Base-by-base conservation (phyloP, 2,113 vertebrate species). In the Tapirus terrestris region DNA sequence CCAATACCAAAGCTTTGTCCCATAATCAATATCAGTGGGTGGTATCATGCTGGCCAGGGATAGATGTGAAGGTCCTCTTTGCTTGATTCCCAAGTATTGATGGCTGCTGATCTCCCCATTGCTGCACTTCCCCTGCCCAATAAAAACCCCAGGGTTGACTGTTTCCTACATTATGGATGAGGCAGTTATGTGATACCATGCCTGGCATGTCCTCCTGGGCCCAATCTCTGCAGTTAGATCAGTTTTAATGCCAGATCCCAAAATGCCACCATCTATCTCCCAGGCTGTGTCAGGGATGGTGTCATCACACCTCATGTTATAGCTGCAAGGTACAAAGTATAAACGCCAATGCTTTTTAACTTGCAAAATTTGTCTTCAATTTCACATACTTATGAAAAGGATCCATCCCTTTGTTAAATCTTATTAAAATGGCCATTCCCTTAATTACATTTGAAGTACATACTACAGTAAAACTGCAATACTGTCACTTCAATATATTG, bases 301-400 rank as follows among this genome's bases (percentile, higher is more conserved):
- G 6, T n/a, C 60, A 20, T 14, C 18, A 31, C 20, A 8, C 80
- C 65, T 81, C 60, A 33, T 36, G 75, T 51, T 51, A 10, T 21
- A 20, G 5, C 17, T 9, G 21, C 27, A 73, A 56, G 14, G 12
- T 31, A 88, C 14, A 7, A 81, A 43, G 53, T 4, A n/a, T 43
- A 75, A 86, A 85, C 75, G 80, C 56, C 33, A 73, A 31, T 29
- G 43, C 29, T 45, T 75, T 58, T 81, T 65, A 95, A 79, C 48
- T 79, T 48, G 48, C 6, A 82, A 61, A 58, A 36, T 48, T 61
- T 96, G 58, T 31, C 43, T 92, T 61, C 9, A 43, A 67, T 56
- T 87, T 87, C 70, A 70, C 6, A 43, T 13, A 73, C 6, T 82
- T 91, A 72, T 31, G 16, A 33, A 53, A 92, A 77, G 68, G 21